Evolutionary conservation across 2,797 vertebrate species (phyloP), one percentile per base, ranked within the genome.

Genomic region (Leptatherina wallacei): DNA sequence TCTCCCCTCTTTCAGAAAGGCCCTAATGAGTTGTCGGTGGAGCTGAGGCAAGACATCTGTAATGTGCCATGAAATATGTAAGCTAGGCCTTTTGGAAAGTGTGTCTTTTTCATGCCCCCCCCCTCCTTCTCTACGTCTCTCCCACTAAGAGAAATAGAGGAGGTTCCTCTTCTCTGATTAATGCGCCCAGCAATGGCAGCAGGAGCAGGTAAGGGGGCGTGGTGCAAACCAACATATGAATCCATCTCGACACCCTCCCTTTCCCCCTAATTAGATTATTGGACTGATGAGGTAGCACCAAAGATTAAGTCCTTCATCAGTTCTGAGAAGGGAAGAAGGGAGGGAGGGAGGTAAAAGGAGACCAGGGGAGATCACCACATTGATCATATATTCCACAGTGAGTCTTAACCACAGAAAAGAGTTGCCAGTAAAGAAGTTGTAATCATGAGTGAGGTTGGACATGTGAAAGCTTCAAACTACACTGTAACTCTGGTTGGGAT

Each of bases 41-140:
- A 91, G 88, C 87, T 93, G 88, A 94, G 90, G 91, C 88, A 94
- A 92, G 87, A 88, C 86, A 92, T 92, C 89, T 71, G 90, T 94
- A 93, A 93, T 91, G 90, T 92, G 89, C 84, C 87, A 91, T 93
- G 85, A 93, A 94, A 92, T 92, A 92, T 94, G 91, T 93, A 93
- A 84, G 80, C 70, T 76, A 63, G 78, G 84, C 89, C 84, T 88
- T 91, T 91, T 80, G 83, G 86, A 93, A 88, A 88, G 80, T 77
- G 68, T 61, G 78, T 80, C 78, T 75, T 75, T 73, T 81, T 80
- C 73, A 57, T 77, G 69, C 71, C 74, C 52, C 44, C 42, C 13
- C 2, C 12, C 38, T 10, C 32, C 58, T 65, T 33, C 69, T 62
- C 66, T 69, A 64, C 71, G 9, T 70, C 30, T 73, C 75, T 71